Evolutionary conservation across 1,140 invertebrate species (phyloP).

Genomic region (Brachionus koreanus): DNA sequence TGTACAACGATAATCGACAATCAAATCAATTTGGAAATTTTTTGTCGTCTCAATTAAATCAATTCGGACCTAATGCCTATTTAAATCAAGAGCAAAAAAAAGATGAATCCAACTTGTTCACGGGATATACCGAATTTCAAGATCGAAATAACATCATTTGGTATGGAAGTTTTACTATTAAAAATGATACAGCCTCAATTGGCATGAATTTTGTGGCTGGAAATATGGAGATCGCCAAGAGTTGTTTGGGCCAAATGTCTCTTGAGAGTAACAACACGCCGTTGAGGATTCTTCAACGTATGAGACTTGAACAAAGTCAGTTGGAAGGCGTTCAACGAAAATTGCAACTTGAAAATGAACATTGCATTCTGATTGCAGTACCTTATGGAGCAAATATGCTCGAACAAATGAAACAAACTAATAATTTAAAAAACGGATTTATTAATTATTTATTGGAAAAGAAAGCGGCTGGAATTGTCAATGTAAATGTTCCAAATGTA

Average conservation of each 20-base stretch:
- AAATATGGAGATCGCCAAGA: constrained; percentile 60
- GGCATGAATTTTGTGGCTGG: constrained; percentile 94
- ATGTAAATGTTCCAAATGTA: constrained; percentile 68
- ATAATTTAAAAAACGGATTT: constrained; percentile 78
- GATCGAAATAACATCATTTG: constrained; percentile 67
- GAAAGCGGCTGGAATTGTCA: constrained; percentile 89
- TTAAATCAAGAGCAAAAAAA: neutral
- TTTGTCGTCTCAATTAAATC: neutral
- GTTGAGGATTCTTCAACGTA: constrained; percentile 77
- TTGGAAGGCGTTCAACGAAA: constrained; percentile 71
- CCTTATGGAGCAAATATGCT: constrained; percentile 83
- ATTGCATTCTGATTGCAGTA: constrained; percentile 83
- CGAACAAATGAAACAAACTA: constrained; percentile 82
- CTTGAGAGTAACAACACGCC: neutral
- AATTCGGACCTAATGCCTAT: neutral
- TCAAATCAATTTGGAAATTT: neutral
- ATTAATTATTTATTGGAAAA: constrained; percentile 89
- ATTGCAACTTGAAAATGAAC: constrained; percentile 76
- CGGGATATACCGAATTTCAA: constrained; percentile 36
- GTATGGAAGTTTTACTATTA: constrained; percentile 83
- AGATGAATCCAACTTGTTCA: neutral
- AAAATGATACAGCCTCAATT: constrained; percentile 88
- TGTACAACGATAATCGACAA: neutral
- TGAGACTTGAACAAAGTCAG: constrained; percentile 84
- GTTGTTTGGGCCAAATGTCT: constrained; percentile 41